Conservation (phyloP, 2,113 vertebrate genomes). For the Camelus bactrianus region DNA sequence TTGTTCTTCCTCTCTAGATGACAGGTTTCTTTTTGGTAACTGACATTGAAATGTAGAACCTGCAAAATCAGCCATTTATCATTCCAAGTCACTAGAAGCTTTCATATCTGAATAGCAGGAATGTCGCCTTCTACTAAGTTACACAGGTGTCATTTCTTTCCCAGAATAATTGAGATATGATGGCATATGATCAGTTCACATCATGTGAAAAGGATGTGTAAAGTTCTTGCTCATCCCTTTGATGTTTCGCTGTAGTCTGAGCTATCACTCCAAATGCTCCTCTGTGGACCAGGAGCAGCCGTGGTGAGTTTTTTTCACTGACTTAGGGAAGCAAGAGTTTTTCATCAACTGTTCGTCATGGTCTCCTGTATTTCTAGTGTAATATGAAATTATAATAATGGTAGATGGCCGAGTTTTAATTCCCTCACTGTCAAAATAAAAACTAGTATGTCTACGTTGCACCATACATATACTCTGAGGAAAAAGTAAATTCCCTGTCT, state of each 20-base stretch:
- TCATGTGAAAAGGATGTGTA: background rate
- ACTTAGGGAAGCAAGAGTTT: background rate
- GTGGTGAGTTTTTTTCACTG: background rate
- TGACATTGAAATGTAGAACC: constrained; percentile 65
- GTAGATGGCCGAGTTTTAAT: background rate
- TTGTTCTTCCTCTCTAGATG: constrained; percentile 56
- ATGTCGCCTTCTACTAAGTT: background rate
- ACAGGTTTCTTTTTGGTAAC: constrained; percentile 65
- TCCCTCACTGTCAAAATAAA: background rate
- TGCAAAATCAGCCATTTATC: constrained; percentile 51
- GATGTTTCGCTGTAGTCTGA: background rate
- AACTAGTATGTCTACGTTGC: background rate
- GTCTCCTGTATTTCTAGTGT: background rate
- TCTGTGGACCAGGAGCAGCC: background rate
- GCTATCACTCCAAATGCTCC: background rate
- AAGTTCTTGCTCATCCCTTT: background rate
- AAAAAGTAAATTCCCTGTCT: background rate
- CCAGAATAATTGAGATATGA: background rate
- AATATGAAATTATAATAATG: background rate
- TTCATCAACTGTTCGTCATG: background rate
- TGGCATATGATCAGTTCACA: background rate
- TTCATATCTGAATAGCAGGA: constrained; percentile 4
- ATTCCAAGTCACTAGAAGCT: background rate
- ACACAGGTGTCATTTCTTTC: background rate
- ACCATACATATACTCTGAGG: background rate